Base-by-base conservation (phyloP, 2,113 vertebrate species). In the Raphicerus campestris region DNA sequence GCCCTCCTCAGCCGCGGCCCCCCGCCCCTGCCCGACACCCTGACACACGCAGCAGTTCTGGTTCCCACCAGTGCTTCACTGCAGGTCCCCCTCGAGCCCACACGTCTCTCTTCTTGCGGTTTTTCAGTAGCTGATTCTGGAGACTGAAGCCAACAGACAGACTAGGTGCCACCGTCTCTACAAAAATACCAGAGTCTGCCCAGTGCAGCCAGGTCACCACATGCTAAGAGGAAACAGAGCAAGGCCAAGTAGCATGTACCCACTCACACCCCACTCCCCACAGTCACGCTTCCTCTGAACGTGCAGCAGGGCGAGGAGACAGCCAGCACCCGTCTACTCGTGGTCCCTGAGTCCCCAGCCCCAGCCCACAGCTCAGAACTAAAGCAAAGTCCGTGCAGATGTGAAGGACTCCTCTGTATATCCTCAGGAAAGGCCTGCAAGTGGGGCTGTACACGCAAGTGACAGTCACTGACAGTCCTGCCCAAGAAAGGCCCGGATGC, bases 281-380 rank as follows among this genome's bases (percentile, higher is more conserved):
- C 3, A 2, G 24, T 9, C 82, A 15, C 53, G 4, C 10, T 24
- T 5, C 39, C 39, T 15, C 6, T 45, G 32, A 16, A 35, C 1
- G 11, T 7, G 11, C 10, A 3, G 24, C 2, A 5, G 24, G 30
- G 42, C 0, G 7, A 16, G 47, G 14, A 16, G 30, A 4, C 17
- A 24, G 3, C 11, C 32, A 4, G 6, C 91, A 6, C 7, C 85
- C 2, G 0, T 10, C 92, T 4, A 1, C 77, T 10, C 20, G 24
- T 0, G 1, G 24, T 3, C 28, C 26, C 45, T 9, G 15, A 30
- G 2, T 2, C 39, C n/a, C 22, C n/a, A 17, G 1, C 0, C 10
- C 19, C 42, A 28, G 26, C 16, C 30, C 32, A 5, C 5, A 5
- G 16, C 6, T 3, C 3, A 8, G 49, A 39, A 58, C 9, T 53